Evolutionary conservation across 2,113 vertebrate species (phyloP).

Genomic region (Pyxicephalus adspersus): DNA sequence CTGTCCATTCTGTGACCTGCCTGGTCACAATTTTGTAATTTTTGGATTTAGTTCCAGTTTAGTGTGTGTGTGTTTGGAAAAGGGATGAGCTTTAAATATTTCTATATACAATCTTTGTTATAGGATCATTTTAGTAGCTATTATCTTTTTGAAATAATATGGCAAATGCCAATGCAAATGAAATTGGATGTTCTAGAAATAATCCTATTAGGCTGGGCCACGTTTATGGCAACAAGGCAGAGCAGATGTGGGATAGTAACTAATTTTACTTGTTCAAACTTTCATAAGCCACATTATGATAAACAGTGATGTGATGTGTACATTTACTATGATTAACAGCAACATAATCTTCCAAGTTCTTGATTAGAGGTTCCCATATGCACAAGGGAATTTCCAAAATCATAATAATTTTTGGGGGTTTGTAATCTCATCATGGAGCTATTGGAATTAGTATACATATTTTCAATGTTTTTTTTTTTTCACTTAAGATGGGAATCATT

Average conservation of each 20-base stretch:
- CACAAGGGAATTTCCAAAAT: slow-evolving; percentile 53
- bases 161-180: slow-evolving; percentile 12
- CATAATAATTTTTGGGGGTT: slow-evolving; percentile 46
- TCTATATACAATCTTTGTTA: neutral
- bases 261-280: slow-evolving; percentile 56
- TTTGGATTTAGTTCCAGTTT: too few relatives aligned
- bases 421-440: slow-evolving; percentile 32
- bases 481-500: slow-evolving; percentile 1
- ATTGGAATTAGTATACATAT: slow-evolving; percentile 44
- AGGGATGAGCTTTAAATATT: neutral
- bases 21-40: too few relatives aligned
- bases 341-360: slow-evolving; percentile 55
- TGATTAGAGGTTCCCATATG: slow-evolving; percentile 54
- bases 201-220: slow-evolving; percentile 28
- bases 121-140: neutral
- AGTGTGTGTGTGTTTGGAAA: too few relatives aligned
- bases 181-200: slow-evolving; percentile 24
- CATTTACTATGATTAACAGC: slow-evolving; percentile 55
- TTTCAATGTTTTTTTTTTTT: slow-evolving; percentile 18
- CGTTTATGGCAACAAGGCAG: slow-evolving; percentile 35
- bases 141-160: neutral
- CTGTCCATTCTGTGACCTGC: too few relatives aligned
- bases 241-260: slow-evolving; percentile 53
- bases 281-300: slow-evolving; percentile 55
- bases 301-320: slow-evolving; percentile 48